A percentile compares a stretch with the other conserved stretches of the same genome.
These are phyloP conservation scores for Macheiramphus alcinus DNA, from an alignment of 2,113 vertebrate species.

Conservation along the genomic window DNA sequence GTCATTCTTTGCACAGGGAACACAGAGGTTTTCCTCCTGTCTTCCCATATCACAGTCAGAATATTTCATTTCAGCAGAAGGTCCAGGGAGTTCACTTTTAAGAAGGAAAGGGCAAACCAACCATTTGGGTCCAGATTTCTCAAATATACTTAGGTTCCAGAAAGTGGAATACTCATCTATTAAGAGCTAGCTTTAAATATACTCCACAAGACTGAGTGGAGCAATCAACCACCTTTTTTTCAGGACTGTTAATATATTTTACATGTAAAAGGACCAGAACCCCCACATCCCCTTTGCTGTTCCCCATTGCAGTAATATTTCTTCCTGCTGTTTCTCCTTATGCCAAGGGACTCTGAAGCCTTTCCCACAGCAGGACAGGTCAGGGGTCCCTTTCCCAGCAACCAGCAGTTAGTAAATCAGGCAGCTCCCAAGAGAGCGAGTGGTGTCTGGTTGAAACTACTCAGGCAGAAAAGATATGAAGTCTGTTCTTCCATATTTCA, in stretches of 20 bases:
- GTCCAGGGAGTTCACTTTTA: not conserved
- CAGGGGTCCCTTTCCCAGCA: not conserved
- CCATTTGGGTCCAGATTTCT: not conserved
- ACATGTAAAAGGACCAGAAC: rapidly evolving
- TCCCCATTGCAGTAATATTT: rapidly evolving
- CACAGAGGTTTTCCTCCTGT: not conserved
- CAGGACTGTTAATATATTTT: rapidly evolving
- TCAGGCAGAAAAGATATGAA: not conserved
- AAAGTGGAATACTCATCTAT: not conserved
- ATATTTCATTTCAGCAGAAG: not conserved
- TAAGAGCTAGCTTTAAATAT: not conserved
- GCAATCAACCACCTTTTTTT: not conserved
- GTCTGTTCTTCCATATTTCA: not conserved
- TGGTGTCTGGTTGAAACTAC: rapidly evolving
- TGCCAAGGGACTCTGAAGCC: not conserved
- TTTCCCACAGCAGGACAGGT: not conserved
- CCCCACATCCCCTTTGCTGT: not conserved
- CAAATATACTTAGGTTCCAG: not conserved
- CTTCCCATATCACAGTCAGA: not conserved
- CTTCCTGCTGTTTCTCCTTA: not conserved
- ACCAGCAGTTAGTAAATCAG: not conserved
- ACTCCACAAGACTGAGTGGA: not conserved
- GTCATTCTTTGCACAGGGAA: not conserved
- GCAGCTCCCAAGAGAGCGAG: not conserved
- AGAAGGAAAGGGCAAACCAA: not conserved